Evolutionary conservation across 2,113 vertebrate genomes (phyloP), one percentile per base, ranked within the genome.

Genomic region (Plectropomus leopardus): DNA sequence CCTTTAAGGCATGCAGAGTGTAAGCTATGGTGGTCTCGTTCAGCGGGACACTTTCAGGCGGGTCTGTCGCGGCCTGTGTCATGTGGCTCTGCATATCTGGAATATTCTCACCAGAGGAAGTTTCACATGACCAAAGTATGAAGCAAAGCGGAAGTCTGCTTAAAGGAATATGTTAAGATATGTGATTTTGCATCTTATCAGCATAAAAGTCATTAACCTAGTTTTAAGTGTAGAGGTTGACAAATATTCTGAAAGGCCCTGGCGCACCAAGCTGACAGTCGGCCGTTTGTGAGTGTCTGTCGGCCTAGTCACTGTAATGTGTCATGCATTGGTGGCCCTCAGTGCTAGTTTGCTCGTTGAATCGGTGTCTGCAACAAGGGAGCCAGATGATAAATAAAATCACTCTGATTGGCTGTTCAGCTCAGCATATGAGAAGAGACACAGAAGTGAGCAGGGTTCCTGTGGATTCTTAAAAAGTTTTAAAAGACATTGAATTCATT

Each of bases 1-100:
- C 69, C 60, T 66, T 42, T 34, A 32, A 72, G 71, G 58, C 7
- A 68, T 65, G 73, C 47, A 83, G 73, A 72, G 78, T 80, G 77
- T 47, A 76, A 73, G 65, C 70, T 67, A 23, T 59, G 50, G 80
- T 23, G 40, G 30, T 82, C 80, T 57, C 19, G 60, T 53, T 81
- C 67, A 64, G 72, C 59, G 42, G 67, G 84, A 84, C 73, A 44
- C 57, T 76, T 70, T 26, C 14, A 42, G 36, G 14, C 63, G 21
- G 26, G 9, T 53, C 30, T 32, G 44, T 9, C 45, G 15, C 44
- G 51, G 53, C 11, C 45, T 65, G 40, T 36, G 48, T 61, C 67
- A 67, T 24, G 26, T 58, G 55, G 54, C 59, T 60, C 28, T 2
- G 50, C 71, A 47, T 61, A 69, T 64, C 51, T n/a, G 19, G 8